Evolutionary conservation across 35 echinoderm and acorn worm species (phyloP).

Genomic region (Anneissia japonica): DNA sequence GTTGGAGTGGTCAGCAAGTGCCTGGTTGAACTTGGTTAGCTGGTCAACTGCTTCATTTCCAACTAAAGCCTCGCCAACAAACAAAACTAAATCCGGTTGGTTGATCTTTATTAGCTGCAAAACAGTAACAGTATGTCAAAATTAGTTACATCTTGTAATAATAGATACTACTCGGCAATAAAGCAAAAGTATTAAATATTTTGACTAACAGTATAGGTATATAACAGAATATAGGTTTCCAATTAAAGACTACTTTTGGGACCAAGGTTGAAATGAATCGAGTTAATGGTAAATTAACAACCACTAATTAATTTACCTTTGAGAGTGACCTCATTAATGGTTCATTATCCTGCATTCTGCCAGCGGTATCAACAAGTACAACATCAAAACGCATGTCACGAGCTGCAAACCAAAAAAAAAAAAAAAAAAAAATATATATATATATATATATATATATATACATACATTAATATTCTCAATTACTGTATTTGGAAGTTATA

Average conservation of each 20-base stretch:
- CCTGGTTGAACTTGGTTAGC: conserved; percentile 91
- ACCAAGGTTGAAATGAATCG: too few species aligned
- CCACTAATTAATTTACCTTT: conserved; percentile 42
- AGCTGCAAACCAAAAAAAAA: conserved; percentile 36
- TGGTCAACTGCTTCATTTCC: conserved; percentile 98
- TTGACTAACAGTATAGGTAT: too few species aligned
- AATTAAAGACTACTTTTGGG: too few species aligned
- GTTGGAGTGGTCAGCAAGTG: conserved; percentile 86
- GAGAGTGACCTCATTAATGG: conserved; percentile 92
- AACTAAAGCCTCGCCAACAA: conserved; percentile 92
- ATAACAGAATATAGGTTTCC: too few species aligned
- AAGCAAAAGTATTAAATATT: too few species aligned
- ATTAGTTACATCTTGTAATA: too few species aligned
- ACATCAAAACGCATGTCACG: conserved; percentile 80
- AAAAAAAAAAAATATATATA: not conserved
- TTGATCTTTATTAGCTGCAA: conserved; percentile 93
- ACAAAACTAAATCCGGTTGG: conserved; percentile 87
- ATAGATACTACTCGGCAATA: too few species aligned
- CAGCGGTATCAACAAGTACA: conserved; percentile 94
- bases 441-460: not conserved
- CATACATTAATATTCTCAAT: not conserved
- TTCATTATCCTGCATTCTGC: conserved; percentile 95
- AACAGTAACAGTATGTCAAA: too few species aligned
- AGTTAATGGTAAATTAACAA: too few species aligned
- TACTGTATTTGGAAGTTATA: too few species aligned